These are phyloP conservation scores for Anableps anableps DNA, from an alignment of 2,797 vertebrate species.

Conservation along the genomic window DNA sequence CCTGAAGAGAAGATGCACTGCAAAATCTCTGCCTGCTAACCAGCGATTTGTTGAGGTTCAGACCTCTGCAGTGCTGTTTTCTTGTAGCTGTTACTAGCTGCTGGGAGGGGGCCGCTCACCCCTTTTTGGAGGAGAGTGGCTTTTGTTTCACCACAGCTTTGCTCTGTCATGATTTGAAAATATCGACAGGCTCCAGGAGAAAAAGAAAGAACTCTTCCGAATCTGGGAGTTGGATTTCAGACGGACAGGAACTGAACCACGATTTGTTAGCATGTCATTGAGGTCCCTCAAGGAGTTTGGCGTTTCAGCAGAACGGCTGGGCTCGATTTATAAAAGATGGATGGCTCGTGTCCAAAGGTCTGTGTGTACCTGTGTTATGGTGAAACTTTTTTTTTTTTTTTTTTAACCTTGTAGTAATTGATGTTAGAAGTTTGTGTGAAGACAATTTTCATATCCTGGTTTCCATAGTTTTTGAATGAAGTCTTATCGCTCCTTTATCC, in stretches of 20 bases:
- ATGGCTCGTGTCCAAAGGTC: constrained; percentile 81
- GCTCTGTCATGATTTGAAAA: constrained; percentile 43
- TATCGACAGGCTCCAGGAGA: constrained; percentile 31
- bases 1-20: constrained; percentile 62
- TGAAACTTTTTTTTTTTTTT: neutral
- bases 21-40: constrained; percentile 58
- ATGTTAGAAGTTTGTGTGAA: neutral
- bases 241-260: constrained; percentile 37
- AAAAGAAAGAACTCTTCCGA: constrained; percentile 16
- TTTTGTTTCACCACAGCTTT: constrained; percentile 38
- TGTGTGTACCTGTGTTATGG: constrained; percentile 51
- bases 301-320: constrained; percentile 77
- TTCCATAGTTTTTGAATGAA: neutral
- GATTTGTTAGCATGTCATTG: constrained; percentile 77
- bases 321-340: constrained; percentile 81
- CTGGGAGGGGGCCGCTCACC: constrained; percentile 43
- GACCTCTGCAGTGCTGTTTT: constrained; percentile 57
- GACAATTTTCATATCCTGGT: neutral
- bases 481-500: neutral
- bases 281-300: constrained; percentile 79
- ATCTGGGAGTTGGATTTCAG: constrained; percentile 51
- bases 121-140: constrained; percentile 33
- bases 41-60: constrained; percentile 56
- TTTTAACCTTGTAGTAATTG: neutral
- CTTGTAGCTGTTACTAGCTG: constrained; percentile 40